Evolutionary conservation across 2,888 invertebrate species (phyloP).

Genomic region (Pediacus dermestoides): DNA sequence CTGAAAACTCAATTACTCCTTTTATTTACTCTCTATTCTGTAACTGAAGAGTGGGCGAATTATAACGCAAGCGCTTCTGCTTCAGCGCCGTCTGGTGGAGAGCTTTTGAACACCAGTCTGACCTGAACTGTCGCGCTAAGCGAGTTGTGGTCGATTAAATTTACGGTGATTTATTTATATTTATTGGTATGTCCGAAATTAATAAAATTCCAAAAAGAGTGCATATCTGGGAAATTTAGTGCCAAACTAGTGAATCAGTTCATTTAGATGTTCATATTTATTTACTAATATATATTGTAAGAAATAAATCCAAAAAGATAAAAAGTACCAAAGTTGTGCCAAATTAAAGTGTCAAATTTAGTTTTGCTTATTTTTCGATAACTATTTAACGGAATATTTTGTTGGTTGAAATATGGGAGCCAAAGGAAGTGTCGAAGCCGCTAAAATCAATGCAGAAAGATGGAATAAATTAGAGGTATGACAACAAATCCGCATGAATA

Average conservation of each 20-base stretch:
- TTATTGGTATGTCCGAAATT: no score
- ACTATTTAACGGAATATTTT: not conserved
- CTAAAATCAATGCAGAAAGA: slow-evolving; percentile 74
- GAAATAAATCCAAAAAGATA: slow-evolving; percentile 3
- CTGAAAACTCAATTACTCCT: slow-evolving; percentile 37
- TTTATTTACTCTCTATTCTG: slow-evolving; percentile 33
- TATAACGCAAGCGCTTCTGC: slow-evolving; percentile 33
- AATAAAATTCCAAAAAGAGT: slow-evolving; percentile 17
- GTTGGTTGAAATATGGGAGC: slow-evolving; percentile 64
- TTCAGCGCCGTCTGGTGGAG: slow-evolving; percentile 40
- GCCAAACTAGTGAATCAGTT: slow-evolving; percentile 19
- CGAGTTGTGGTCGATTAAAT: slow-evolving; percentile 28
- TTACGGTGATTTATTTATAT: slow-evolving; percentile 18
- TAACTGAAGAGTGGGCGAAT: slow-evolving; percentile 26
- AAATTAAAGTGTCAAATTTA: slow-evolving; percentile 30
- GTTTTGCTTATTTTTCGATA: not conserved
- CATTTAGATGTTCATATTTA: slow-evolving; percentile 13
- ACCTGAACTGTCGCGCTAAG: slow-evolving; percentile 44
- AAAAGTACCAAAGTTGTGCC: slow-evolving; percentile 21
- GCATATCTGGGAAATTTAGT: slow-evolving; percentile 21
- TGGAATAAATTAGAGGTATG: slow-evolving; percentile 79
- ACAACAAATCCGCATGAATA: no score
- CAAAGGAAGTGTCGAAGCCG: slow-evolving; percentile 78
- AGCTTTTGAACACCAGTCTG: slow-evolving; percentile 45
- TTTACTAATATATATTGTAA: slow-evolving; percentile 9